These are phyloP conservation scores for Progne subis DNA, from an alignment of 2,113 vertebrate species.

Conservation along the genomic window DNA sequence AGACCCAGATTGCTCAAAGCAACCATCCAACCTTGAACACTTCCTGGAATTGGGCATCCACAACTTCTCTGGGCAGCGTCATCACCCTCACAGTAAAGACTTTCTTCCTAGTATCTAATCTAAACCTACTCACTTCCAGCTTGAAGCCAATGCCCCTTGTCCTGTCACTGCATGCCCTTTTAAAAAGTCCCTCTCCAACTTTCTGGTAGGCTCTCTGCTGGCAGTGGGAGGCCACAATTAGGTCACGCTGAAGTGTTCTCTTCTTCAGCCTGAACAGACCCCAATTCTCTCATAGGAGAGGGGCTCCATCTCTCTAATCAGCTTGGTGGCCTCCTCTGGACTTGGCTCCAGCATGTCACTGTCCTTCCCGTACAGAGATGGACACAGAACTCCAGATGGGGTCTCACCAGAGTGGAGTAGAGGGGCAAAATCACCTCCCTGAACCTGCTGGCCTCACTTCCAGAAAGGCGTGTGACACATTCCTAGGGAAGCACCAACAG, in stretches of 20 bases:
- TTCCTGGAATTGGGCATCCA: neutral
- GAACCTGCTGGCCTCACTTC: neutral
- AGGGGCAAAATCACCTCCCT: neutral
- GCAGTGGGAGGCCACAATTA: neutral
- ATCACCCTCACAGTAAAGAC: neutral
- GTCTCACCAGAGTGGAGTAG: neutral
- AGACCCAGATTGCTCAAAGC: neutral
- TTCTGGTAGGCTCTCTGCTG: neutral
- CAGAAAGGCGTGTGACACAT: neutral
- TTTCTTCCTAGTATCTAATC: neutral
- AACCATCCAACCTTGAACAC: neutral
- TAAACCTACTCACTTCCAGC: neutral
- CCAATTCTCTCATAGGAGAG: neutral
- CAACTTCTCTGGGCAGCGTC: neutral
- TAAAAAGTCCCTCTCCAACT: neutral
- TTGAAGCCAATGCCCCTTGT: neutral
- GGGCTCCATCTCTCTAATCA: neutral
- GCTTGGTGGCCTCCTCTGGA: neutral
- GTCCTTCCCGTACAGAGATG: neutral
- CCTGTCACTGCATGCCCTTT: neutral
- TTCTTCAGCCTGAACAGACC: neutral
- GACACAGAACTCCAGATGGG: neutral
- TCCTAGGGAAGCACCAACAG: neutral
- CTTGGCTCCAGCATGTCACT: neutral
- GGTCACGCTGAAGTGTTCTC: fast-evolving